Evolutionary conservation across 2,113 vertebrate genomes (phyloP), one percentile per base, ranked within the genome.

Genomic region (Pachypanchax playfairii): DNA sequence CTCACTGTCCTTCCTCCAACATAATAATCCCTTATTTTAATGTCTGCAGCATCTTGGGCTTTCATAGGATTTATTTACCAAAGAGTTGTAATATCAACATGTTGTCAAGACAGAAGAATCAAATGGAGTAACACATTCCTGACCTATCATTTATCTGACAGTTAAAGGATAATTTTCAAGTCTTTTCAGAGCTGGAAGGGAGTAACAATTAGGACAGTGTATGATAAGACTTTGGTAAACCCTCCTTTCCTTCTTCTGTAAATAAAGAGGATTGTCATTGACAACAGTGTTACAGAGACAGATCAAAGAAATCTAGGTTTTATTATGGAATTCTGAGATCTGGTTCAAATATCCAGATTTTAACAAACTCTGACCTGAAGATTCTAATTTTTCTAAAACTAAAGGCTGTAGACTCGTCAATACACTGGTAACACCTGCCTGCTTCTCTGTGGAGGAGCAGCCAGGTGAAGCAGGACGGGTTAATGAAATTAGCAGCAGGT

Each of bases 81-180:
- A 65, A 78, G 49, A 63, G 68, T 68, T 80, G 77, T 83, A 65
- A 87, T 85, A 84, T 83, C 77, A 82, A 66, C 76, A 72, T n/a
- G 47, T 62, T 33, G 25, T 63, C 55, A 73, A 44, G 64, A 69
- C 12, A 24, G 66, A 48, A 67, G 68, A 80, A 82, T 62, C 73
- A 54, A 42, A 49, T 57, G 26, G 74, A 38, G 18, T 58, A 80
- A 70, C 50, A 73, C 54, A 66, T 81, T 79, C 71, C 65, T 65
- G 38, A 63, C 46, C 46, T 58, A 75, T 85, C 76, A 87, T 87
- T 83, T 84, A 48, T 58, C 62, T 83, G 86, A 85, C 86, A 88
- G 77, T 52, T 89, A 86, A 87, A 39, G 66, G 79, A 75, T 81
- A 47, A 85, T 85, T 86, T 84, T 83, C 80, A 52, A 59, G 85